Conservation (phyloP, 2,113 vertebrate genomes). For the Arizona elegans region DNA sequence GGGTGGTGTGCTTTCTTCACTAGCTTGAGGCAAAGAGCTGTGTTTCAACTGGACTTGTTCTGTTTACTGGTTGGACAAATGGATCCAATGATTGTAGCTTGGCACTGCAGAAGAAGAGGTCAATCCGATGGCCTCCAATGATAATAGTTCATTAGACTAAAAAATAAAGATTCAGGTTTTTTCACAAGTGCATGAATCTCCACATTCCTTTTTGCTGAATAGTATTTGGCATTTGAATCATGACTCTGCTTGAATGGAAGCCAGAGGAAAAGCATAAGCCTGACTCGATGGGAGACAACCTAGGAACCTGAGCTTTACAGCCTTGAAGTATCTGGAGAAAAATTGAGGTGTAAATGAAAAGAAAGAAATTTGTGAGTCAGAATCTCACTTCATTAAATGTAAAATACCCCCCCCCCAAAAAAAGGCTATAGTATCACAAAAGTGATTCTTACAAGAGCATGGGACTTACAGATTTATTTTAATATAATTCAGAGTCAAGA, state of each 20-base stretch:
- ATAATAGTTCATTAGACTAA: background rate
- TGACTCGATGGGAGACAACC: background rate
- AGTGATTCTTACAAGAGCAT: background rate
- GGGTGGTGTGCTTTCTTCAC: conserved; percentile 12
- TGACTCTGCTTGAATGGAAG: background rate
- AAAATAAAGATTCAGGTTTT: background rate
- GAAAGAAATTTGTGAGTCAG: background rate
- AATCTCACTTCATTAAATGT: background rate
- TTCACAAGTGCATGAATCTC: background rate
- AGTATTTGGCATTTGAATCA: background rate
- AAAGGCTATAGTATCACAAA: background rate
- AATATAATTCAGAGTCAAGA: background rate
- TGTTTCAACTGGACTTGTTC: conserved; percentile 35
- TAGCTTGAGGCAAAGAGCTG: conserved; percentile 34
- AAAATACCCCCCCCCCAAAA: background rate
- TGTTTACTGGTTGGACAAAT: conserved; percentile 29
- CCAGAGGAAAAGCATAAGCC: background rate
- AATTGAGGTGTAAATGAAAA: background rate
- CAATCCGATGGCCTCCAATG: background rate
- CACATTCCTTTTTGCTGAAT: background rate
- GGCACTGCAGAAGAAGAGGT: conserved; percentile 30
- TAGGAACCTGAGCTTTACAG: background rate
- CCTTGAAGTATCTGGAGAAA: background rate
- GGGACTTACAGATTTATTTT: background rate
- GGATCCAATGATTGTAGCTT: conserved; percentile 31